phyloP scores from a whole-genome alignment of 2,888 invertebrate species.

The Nysson spinosus region DNA sequence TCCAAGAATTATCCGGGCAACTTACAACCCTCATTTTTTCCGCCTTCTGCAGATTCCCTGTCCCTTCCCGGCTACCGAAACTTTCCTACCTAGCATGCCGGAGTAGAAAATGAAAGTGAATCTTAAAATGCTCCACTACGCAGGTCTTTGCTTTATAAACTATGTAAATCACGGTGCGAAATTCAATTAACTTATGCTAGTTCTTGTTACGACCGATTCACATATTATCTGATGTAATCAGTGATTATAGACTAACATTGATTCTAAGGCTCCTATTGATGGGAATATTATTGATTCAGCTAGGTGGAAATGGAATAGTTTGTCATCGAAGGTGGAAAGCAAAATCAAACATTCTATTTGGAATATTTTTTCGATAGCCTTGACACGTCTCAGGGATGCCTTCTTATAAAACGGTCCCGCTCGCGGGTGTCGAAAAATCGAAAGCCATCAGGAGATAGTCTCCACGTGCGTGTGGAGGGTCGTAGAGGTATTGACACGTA shows the following conservation, averaged over 20 bases:
- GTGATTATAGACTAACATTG: no score
- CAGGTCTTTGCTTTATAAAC: neutral
- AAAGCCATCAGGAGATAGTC: conserved; percentile 54
- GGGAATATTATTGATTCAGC: no score
- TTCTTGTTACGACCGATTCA: no score
- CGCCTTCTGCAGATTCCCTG: conserved; percentile 52
- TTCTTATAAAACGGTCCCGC: conserved; percentile 12
- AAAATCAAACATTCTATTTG: no score
- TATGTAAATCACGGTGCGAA: neutral
- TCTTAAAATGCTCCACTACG: conserved; percentile 62
- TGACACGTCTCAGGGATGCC: no score
- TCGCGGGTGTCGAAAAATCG: conserved; percentile 52
- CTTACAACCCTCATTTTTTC: conserved; percentile 66
- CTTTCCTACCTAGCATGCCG: conserved; percentile 30
- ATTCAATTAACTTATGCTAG: no score
- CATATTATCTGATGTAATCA: no score
- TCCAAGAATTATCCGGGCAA: conserved; percentile 67
- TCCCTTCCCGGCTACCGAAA: conserved; percentile 18
- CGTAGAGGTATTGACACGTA: conserved; percentile 60
- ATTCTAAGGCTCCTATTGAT: no score
- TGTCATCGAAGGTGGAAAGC: no score
- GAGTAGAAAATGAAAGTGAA: conserved; percentile 56
- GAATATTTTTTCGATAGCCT: neutral
- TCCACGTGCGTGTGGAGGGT: conserved; percentile 43
- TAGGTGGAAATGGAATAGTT: no score